Percentiles rank a stretch among this genome's conserved stretches.
These are phyloP conservation scores for Callopanchax toddi DNA, from an alignment of 2,113 vertebrate species.

Conservation along the genomic window DNA sequence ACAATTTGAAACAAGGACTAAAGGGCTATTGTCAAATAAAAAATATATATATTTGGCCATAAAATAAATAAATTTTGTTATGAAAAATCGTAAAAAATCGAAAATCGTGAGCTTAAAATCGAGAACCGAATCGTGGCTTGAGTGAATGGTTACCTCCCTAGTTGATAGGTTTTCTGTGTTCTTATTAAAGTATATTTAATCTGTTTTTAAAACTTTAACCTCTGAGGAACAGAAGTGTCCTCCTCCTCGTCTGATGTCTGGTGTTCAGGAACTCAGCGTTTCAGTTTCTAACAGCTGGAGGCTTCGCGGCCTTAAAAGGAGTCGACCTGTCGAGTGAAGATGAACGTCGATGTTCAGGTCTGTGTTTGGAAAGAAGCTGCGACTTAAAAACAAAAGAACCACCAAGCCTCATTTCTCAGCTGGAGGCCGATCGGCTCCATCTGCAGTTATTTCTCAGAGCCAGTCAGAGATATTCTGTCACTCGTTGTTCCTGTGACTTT, in stretches of 20 bases:
- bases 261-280: slow-evolving; percentile 18
- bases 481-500: too few relatives aligned
- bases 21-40: too few relatives aligned
- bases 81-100: too few relatives aligned
- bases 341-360: slow-evolving; percentile 13
- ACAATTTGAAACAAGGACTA: too few relatives aligned
- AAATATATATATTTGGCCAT: too few relatives aligned
- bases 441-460: background rate
- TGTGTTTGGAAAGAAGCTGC: slow-evolving; percentile 27
- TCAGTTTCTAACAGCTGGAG: slow-evolving; percentile 9
- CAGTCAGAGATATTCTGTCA: background rate
- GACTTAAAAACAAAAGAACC: slow-evolving; percentile 36
- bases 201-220: slow-evolving; percentile 15
- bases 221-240: slow-evolving; percentile 43
- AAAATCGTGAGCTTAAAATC: too few relatives aligned
- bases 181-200: too few relatives aligned
- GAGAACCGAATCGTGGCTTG: too few relatives aligned
- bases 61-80: too few relatives aligned
- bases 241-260: slow-evolving; percentile 27
- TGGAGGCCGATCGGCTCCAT: background rate
- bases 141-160: too few relatives aligned
- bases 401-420: slow-evolving; percentile 8
- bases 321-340: slow-evolving; percentile 31
- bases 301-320: slow-evolving; percentile 51
- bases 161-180: too few relatives aligned